Conservation (phyloP, 2,888 invertebrate genomes). For the Amphipyra berbera region DNA sequence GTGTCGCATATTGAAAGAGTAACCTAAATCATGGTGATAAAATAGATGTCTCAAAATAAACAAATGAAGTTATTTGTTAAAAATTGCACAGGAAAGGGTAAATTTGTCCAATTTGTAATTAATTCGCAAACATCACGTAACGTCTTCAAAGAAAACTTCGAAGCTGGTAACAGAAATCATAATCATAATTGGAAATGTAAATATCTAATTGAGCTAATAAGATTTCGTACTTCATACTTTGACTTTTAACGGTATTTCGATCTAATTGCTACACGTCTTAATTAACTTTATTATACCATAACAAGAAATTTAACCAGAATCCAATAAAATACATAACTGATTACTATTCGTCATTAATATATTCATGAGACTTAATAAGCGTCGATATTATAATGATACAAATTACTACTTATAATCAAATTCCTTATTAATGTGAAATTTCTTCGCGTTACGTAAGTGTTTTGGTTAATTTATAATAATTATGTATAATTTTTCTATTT, state of each 20-base stretch:
- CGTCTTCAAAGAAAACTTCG: slow-evolving; percentile 16
- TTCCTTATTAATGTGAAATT: slow-evolving; percentile 47
- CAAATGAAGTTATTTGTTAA: no score
- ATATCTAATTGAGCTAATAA: slow-evolving; percentile 28
- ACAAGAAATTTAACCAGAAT: slow-evolving; percentile 39
- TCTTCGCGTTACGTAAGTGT: slow-evolving; percentile 48
- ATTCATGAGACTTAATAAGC: slow-evolving; percentile 53
- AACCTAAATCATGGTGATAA: no score
- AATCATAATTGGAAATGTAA: slow-evolving; percentile 31
- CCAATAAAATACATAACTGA: slow-evolving; percentile 52
- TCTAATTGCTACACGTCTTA: slow-evolving; percentile 35
- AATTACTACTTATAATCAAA: slow-evolving; percentile 47
- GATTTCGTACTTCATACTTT: slow-evolving; percentile 20
- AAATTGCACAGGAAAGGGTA: no score
- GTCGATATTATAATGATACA: slow-evolving; percentile 39
- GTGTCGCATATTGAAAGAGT: no score
- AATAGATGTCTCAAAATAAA: no score
- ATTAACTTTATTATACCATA: slow-evolving; percentile 38
- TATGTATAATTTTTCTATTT: slow-evolving; percentile 10
- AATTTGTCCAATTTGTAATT: no score
- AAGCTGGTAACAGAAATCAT: slow-evolving; percentile 8
- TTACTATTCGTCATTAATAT: slow-evolving; percentile 50
- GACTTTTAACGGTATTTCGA: slow-evolving; percentile 29
- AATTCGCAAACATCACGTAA: background rate
- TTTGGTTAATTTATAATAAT: slow-evolving; percentile 26